These are phyloP conservation scores for Caenorhabditis latens DNA, from an alignment of 1,140 invertebrate species.

Conservation along the genomic window DNA sequence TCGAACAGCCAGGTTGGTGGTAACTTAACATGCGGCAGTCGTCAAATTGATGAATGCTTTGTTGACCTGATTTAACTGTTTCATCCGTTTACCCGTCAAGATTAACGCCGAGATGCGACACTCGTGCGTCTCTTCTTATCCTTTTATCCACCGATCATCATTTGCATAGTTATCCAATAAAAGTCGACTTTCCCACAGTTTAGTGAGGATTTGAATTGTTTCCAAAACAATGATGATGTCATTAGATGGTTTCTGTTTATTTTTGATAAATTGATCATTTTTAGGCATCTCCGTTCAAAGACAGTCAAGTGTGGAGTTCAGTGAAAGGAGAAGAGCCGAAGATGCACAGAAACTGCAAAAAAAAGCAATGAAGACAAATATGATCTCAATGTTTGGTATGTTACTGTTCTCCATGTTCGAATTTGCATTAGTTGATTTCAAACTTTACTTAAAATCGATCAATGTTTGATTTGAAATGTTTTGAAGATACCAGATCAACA, in stretches of 20 bases:
- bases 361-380: slow-evolving; percentile 61
- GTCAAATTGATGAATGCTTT: slow-evolving; percentile 50
- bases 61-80: slow-evolving; percentile 53
- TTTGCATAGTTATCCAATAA: slow-evolving; percentile 2
- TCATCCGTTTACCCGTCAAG: slow-evolving; percentile 24
- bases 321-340: slow-evolving; percentile 47
- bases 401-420: background rate
- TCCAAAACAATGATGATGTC: too few species aligned
- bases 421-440: background rate
- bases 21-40: slow-evolving; percentile 36
- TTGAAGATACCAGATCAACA: too few species aligned
- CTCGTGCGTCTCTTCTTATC: slow-evolving; percentile 1
- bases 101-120: slow-evolving; percentile 48
- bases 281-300: slow-evolving; percentile 55
- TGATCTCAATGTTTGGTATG: slow-evolving; percentile 63
- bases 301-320: slow-evolving; percentile 57
- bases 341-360: slow-evolving; percentile 52
- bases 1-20: slow-evolving; percentile 33
- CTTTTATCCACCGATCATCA: slow-evolving; percentile 32
- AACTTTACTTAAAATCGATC: too few species aligned
- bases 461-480: too few species aligned
- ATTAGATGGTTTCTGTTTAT: background rate
- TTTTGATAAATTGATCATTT: background rate
- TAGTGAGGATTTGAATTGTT: too few species aligned
- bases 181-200: too few species aligned